phyloP scores from a whole-genome alignment of 1,140 invertebrate species.

The Drosophila insularis region DNA sequence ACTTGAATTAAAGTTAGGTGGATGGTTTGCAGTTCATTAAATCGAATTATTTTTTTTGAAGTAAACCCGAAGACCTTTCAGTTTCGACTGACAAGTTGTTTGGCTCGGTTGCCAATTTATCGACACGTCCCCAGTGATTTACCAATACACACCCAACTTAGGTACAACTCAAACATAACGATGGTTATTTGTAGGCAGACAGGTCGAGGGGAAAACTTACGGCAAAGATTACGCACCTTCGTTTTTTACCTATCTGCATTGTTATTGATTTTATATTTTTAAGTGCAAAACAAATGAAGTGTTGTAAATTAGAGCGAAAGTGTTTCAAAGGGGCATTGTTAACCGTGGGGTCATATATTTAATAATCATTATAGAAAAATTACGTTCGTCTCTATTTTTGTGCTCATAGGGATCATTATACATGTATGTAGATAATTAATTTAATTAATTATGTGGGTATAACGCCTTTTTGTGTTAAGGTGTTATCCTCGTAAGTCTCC shows the following conservation, averaged over 20 bases:
- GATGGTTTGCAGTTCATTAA: not conserved
- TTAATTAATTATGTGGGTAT: conserved; percentile 58
- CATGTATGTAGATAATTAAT: not conserved
- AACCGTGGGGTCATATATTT: not conserved
- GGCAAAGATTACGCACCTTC: conserved; percentile 65
- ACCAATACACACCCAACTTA: conserved; percentile 15
- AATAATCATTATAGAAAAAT: not conserved
- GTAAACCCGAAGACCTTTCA: conserved; percentile 25
- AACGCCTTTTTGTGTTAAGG: conserved; percentile 74
- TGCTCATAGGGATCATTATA: not conserved
- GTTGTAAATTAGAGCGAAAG: conserved; percentile 54
- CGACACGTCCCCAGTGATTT: conserved; percentile 51
- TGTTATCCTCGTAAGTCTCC: conserved; percentile 88
- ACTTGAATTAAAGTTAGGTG: not conserved
- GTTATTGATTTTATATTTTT: conserved; percentile 51
- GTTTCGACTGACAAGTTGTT: conserved; percentile 46
- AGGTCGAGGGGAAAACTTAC: not conserved
- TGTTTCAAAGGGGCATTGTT: not conserved
- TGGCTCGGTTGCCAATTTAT: conserved; percentile 58
- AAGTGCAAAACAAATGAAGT: conserved; percentile 39
- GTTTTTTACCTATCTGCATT: conserved; percentile 59
- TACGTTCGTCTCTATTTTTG: not conserved
- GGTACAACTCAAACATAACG: not conserved
- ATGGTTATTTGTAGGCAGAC: not conserved
- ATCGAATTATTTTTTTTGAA: conserved; percentile 17